Percentiles rank a stretch among this genome's conserved stretches.
Conservation (phyloP, 2,797 vertebrate species). For the Pseudocheirus occidentalis region DNA sequence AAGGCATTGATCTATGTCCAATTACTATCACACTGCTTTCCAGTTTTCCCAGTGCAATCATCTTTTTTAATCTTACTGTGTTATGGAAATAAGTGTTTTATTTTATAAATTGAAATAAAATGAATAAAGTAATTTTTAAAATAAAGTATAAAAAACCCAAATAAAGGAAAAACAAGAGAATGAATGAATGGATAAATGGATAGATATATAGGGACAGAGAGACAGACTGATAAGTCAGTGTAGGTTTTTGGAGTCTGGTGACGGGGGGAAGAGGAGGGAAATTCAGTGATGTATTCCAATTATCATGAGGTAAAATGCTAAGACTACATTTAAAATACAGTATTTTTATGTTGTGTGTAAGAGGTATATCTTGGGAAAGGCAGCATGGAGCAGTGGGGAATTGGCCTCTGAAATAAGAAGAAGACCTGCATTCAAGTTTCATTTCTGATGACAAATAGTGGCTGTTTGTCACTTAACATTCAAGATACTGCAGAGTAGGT, state of each 20-base stretch:
- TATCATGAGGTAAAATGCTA: background rate
- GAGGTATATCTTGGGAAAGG: background rate
- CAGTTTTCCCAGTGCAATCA: too few species aligned
- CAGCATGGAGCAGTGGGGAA: background rate
- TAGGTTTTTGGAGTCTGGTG: background rate
- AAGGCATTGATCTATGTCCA: too few species aligned
- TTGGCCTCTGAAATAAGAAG: background rate
- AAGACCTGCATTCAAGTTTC: background rate
- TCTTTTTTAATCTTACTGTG: too few species aligned
- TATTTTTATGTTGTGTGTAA: background rate
- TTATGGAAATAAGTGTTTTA: too few species aligned
- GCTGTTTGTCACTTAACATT: background rate
- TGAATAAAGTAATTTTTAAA: too few species aligned
- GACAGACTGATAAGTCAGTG: background rate
- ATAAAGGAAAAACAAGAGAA: too few species aligned
- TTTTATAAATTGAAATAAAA: too few species aligned
- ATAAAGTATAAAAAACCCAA: too few species aligned
- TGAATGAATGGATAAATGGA: too few species aligned
- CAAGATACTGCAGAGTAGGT: too few species aligned
- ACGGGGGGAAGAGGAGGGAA: background rate
- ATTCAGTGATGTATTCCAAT: background rate
- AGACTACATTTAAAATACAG: background rate
- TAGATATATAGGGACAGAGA: too few species aligned
- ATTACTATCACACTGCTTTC: too few species aligned
- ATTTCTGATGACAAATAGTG: background rate